These are phyloP conservation scores for Mamestra configurata DNA, from an alignment of 1,140 invertebrate species.

Conservation along the genomic window DNA sequence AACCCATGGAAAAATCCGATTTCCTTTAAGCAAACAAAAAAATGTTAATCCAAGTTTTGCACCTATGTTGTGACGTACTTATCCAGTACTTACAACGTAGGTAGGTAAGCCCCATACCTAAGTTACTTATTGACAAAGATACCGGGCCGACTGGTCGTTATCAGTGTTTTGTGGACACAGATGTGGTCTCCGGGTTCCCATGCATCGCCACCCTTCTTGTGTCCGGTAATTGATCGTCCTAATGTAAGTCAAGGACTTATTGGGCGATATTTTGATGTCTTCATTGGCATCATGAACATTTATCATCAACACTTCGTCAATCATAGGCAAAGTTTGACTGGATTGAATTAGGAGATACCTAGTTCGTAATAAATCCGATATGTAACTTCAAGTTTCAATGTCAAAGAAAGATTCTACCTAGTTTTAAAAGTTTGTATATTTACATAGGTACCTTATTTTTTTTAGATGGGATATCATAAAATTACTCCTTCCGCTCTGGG, in stretches of 20 bases:
- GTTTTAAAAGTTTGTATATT: too few relatives aligned
- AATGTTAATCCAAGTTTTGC: background rate
- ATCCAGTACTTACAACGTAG: background rate
- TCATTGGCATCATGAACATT: too few relatives aligned
- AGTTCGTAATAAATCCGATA: too few relatives aligned
- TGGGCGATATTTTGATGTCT: background rate
- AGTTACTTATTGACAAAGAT: conserved; percentile 46
- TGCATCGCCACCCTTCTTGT: conserved; percentile 43
- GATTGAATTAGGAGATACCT: background rate
- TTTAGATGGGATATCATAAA: too few relatives aligned
- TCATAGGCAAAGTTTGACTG: too few relatives aligned
- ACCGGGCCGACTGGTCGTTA: conserved; percentile 61
- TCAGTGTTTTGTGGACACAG: conserved; percentile 75
- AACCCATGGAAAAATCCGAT: too few relatives aligned
- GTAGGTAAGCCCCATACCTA: conserved; percentile 14
- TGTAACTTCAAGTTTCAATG: too few relatives aligned
- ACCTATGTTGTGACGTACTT: background rate
- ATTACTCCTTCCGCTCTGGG: too few relatives aligned
- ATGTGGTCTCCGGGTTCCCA: conserved; percentile 69
- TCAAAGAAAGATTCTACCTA: too few relatives aligned
- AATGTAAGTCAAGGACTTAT: conserved; percentile 66
- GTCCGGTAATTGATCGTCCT: conserved; percentile 58
- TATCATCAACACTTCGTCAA: too few relatives aligned
- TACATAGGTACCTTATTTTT: too few relatives aligned
- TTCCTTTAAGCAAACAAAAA: background rate